These are phyloP conservation scores for Urophycis tenuis DNA, from an alignment of 2,797 vertebrate species.

Conservation along the genomic window DNA sequence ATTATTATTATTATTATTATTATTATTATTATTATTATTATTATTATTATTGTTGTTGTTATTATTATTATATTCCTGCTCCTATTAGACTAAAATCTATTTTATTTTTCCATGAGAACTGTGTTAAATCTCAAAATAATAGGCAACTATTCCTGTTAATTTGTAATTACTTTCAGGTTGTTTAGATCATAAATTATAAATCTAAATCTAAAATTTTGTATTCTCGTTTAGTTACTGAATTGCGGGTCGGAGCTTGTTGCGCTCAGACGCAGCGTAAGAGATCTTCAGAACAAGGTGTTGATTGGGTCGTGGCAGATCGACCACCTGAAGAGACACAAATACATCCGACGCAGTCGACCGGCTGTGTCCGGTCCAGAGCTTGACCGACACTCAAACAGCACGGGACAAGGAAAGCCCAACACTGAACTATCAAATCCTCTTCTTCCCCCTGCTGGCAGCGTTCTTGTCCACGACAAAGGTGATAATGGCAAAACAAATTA, in stretches of 20 bases:
- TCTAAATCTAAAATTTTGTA: no score
- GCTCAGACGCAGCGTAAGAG: slow-evolving; percentile 69
- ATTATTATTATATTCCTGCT: not conserved
- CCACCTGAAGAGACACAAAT: slow-evolving; percentile 71
- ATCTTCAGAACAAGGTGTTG: slow-evolving; percentile 71
- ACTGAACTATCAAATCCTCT: slow-evolving; percentile 33
- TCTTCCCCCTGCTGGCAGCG: slow-evolving; percentile 68
- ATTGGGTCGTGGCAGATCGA: slow-evolving; percentile 73
- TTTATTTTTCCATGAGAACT: not conserved
- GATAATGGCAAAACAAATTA: slow-evolving; percentile 25
- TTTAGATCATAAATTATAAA: not conserved
- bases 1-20: not conserved
- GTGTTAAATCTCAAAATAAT: no score
- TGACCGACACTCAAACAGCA: slow-evolving; percentile 27
- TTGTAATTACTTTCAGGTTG: not conserved
- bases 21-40: not conserved
- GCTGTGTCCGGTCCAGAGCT: not conserved
- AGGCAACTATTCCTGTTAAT: not conserved
- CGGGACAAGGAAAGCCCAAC: slow-evolving; percentile 17
- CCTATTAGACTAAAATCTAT: not conserved
- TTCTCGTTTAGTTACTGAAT: slow-evolving; percentile 61
- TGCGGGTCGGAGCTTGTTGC: slow-evolving; percentile 68
- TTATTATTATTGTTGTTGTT: no score
- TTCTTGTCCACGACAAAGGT: slow-evolving; percentile 84
- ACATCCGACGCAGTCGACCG: slow-evolving; percentile 50